Evolutionary conservation across 2,888 invertebrate genomes (phyloP).

Genomic region (Sipunculus nudus): DNA sequence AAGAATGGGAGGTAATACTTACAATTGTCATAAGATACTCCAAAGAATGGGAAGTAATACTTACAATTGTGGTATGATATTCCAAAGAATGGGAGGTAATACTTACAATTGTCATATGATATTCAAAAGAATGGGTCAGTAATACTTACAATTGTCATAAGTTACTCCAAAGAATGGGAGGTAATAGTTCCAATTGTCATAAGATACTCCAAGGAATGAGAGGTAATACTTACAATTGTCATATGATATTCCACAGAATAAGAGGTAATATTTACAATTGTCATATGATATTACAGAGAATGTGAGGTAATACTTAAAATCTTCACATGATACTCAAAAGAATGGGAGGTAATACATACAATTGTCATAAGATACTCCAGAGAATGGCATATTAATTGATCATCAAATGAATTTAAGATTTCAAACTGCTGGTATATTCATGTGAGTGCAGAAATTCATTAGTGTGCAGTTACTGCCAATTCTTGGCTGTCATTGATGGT

Average conservation of each 20-base stretch:
- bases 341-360: slow-evolving; percentile 77
- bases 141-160: slow-evolving; percentile 81
- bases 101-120: slow-evolving; percentile 87
- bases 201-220: slow-evolving; percentile 93
- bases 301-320: slow-evolving; percentile 79
- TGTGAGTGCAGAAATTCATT: no score
- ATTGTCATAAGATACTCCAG: slow-evolving; percentile 95
- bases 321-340: slow-evolving; percentile 92
- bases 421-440: no score
- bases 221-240: slow-evolving; percentile 75
- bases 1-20: slow-evolving; percentile 79
- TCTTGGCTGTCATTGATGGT: no score
- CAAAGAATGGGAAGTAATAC: slow-evolving; percentile 78
- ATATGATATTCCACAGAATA: slow-evolving; percentile 93
- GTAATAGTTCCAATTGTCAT: slow-evolving; percentile 80
- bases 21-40: slow-evolving; percentile 97
- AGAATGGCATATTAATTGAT: slow-evolving; percentile 83
- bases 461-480: no score
- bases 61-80: slow-evolving; percentile 91
- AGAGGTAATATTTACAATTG: slow-evolving; percentile 77
- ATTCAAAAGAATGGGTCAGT: slow-evolving; percentile 87
- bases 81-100: slow-evolving; percentile 82
- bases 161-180: slow-evolving; percentile 92
- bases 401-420: no score
- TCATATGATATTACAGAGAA: slow-evolving; percentile 90